Percentiles rank a stretch among this genome's conserved stretches.
These are phyloP conservation scores for Lacerta viridis DNA, from an alignment of 2,797 vertebrate genomes.

Conservation along the genomic window DNA sequence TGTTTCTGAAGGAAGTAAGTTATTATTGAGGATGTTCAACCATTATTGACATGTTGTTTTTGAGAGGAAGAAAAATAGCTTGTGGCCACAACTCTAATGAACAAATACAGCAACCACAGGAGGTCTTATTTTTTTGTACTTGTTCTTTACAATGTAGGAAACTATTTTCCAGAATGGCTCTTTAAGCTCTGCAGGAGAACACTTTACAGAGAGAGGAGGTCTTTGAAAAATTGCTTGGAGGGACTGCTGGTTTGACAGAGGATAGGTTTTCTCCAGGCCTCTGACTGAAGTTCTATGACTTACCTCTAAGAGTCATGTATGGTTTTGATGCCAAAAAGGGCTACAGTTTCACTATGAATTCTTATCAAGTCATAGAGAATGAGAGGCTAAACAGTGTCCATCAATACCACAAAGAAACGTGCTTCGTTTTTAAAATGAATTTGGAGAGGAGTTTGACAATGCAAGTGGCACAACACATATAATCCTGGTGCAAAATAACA, in stretches of 20 bases:
- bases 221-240: constrained; percentile 14
- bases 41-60: not conserved
- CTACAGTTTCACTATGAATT: not conserved
- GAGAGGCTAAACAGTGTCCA: not conserved
- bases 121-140: constrained; percentile 9
- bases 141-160: constrained; percentile 20
- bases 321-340: not conserved
- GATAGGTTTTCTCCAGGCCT: not conserved
- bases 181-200: constrained; percentile 3
- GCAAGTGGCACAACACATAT: not conserved
- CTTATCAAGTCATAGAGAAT: not conserved
- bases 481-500: not conserved
- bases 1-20: not conserved
- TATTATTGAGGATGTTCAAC: not conserved
- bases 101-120: not conserved
- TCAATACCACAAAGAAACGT: not conserved
- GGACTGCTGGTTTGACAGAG: not conserved
- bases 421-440: not conserved
- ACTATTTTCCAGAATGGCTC: not conserved
- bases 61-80: constrained; percentile 13
- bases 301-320: not conserved
- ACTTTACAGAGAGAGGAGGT: not conserved
- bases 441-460: not conserved
- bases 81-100: not conserved
- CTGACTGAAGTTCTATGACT: not conserved